phyloP scores from a whole-genome alignment of 1,140 invertebrate species.

The Drosophila pruinosa region DNA sequence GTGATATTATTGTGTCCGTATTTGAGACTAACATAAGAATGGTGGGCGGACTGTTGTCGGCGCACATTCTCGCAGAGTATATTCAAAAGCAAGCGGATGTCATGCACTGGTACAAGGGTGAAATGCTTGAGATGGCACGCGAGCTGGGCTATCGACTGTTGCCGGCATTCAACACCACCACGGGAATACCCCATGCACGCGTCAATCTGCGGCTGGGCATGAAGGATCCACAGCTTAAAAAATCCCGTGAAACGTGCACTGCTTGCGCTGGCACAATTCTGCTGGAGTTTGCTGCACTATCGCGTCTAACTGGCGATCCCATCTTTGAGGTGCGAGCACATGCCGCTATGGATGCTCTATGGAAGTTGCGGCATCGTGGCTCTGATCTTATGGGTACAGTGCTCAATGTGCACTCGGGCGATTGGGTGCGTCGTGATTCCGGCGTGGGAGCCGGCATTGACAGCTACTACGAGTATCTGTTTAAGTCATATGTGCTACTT shows the following conservation, averaged over 20 bases:
- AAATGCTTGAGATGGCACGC: constrained; percentile 94
- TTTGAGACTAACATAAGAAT: constrained; percentile 99
- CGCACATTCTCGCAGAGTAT: constrained; percentile 94
- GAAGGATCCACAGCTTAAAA: constrained; percentile 88
- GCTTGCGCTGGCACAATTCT: constrained; percentile 99
- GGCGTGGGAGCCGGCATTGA: constrained; percentile 99
- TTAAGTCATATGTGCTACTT: constrained; percentile 94
- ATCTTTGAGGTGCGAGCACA: constrained; percentile 98
- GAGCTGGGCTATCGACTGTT: constrained; percentile 95
- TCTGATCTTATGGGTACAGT: constrained; percentile 97
- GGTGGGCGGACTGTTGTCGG: constrained; percentile 95
- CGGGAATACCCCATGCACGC: constrained; percentile 97
- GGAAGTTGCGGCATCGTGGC: constrained; percentile 95
- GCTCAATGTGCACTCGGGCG: constrained; percentile 97
- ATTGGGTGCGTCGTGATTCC: constrained; percentile 97
- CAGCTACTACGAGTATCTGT: constrained; percentile 99
- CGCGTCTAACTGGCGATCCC: constrained; percentile 93
- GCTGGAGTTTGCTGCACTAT: constrained; percentile 97
- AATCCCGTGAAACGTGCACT: constrained; percentile 95
- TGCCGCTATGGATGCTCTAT: constrained; percentile 97
- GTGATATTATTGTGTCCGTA: constrained; percentile 97
- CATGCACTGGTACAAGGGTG: constrained; percentile 95
- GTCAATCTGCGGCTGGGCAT: constrained; percentile 96
- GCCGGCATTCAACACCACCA: constrained; percentile 98
- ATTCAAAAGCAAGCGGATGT: constrained; percentile 89